Evolutionary conservation across 2,888 invertebrate genomes (phyloP).

Genomic region (Imbricaverruca yamaguchii): DNA sequence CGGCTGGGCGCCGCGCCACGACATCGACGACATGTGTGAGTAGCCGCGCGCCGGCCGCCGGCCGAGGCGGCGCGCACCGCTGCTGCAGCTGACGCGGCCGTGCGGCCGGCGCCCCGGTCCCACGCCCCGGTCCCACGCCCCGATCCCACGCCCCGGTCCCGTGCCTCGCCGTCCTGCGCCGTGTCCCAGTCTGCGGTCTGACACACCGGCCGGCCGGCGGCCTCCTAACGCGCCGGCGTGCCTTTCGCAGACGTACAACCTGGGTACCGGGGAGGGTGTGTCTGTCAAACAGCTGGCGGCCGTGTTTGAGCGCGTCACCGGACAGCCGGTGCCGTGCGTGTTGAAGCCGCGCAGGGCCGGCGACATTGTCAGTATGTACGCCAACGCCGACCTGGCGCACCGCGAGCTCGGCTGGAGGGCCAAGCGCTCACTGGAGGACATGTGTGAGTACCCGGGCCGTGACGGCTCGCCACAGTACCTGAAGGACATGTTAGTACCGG

Average conservation of each 20-base stretch:
- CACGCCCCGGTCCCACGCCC: neutral
- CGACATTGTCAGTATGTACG: constrained; percentile 44
- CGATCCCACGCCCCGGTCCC: no score
- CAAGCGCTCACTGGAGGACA: constrained; percentile 35
- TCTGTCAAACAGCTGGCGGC: constrained; percentile 51
- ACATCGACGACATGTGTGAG: constrained; percentile 39
- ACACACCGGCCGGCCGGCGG: no score
- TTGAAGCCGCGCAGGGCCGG: constrained; percentile 46
- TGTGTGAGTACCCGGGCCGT: constrained; percentile 37
- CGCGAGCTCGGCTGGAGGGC: constrained; percentile 38
- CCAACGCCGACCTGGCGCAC: constrained; percentile 36
- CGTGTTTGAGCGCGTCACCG: constrained; percentile 50
- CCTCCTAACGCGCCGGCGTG: neutral
- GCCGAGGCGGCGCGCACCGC: neutral
- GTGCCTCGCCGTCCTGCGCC: neutral
- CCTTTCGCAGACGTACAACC: constrained; percentile 46
- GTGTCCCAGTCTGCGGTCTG: neutral
- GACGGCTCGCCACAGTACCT: no score
- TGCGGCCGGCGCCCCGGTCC: neutral
- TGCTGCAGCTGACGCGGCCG: no score
- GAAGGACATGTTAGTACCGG: no score
- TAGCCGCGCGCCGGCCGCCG: constrained; percentile 23
- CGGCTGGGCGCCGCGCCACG: constrained; percentile 37
- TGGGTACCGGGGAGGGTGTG: constrained; percentile 50
- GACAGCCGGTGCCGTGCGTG: constrained; percentile 44